phyloP scores from a whole-genome alignment of 2,888 invertebrate species.

The Strigamia crassipes region DNA sequence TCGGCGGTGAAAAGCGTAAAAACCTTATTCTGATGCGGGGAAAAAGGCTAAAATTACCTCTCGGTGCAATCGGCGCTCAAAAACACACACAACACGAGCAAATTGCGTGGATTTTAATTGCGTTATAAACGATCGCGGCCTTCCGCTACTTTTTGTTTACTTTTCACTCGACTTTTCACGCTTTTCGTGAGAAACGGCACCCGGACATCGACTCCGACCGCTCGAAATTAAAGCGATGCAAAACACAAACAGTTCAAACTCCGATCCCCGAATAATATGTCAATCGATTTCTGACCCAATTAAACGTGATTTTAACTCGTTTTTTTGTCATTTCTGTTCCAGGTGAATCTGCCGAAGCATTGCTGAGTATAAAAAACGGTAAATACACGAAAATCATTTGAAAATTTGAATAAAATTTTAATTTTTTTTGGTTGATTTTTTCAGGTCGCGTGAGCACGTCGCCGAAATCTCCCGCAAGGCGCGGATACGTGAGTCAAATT shows the following conservation, averaged over 20 bases:
- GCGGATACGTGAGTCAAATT: constrained; percentile 41
- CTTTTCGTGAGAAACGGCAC: background rate
- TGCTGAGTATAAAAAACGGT: constrained; percentile 66
- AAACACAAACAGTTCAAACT: background rate
- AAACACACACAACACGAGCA: background rate
- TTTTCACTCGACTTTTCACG: background rate
- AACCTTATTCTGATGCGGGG: background rate
- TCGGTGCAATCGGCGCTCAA: background rate
- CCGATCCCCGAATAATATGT: background rate
- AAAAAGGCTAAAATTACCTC: background rate
- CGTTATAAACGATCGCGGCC: background rate
- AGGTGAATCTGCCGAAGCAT: constrained; percentile 66
- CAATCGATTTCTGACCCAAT: background rate
- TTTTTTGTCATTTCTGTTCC: constrained; percentile 46
- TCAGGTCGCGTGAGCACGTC: background rate
- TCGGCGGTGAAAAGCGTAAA: background rate
- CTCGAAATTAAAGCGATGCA: background rate
- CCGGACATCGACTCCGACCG: background rate
- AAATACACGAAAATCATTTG: background rate
- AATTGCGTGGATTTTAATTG: background rate
- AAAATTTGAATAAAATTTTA: background rate
- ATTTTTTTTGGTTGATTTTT: constrained; percentile 52
- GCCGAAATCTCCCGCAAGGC: constrained; percentile 43
- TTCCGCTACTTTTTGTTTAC: background rate
- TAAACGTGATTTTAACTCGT: background rate